Conservation (phyloP, 2,888 invertebrate species). For the Cataglyphis rosenhaueri region DNA sequence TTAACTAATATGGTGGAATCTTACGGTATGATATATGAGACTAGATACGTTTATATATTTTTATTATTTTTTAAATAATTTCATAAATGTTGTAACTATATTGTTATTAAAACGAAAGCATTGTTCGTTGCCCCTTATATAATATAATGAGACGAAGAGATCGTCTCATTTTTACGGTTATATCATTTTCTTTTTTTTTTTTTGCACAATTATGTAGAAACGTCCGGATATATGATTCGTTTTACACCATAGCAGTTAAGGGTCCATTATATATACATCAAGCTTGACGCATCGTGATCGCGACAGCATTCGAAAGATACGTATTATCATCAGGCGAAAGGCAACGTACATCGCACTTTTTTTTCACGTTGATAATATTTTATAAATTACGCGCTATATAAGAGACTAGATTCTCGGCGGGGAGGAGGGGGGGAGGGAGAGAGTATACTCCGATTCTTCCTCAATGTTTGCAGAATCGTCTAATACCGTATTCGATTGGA, state of each 20-base stretch:
- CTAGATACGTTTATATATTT: constrained; percentile 2
- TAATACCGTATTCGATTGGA: background rate
- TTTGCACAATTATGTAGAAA: constrained; percentile 12
- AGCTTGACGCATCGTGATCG: constrained; percentile 42
- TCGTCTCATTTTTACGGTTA: background rate
- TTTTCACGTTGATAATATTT: constrained; percentile 62
- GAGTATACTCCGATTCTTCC: constrained; percentile 50
- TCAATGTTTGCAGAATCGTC: constrained; percentile 19
- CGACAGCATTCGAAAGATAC: constrained; percentile 58
- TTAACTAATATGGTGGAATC: constrained; percentile 37
- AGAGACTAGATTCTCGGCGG: constrained; percentile 75
- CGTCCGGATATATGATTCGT: background rate
- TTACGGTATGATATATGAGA: constrained; percentile 28
- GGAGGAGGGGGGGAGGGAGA: constrained; percentile 3
- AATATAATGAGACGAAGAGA: background rate
- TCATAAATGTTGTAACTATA: background rate
- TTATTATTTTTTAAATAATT: constrained; percentile 15
- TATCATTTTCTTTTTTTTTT: background rate
- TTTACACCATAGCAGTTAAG: constrained; percentile 28
- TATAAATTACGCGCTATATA: constrained; percentile 68
- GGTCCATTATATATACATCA: constrained; percentile 33
- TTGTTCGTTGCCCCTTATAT: background rate
- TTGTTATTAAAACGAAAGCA: background rate
- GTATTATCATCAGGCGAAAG: constrained; percentile 66
- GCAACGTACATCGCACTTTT: constrained; percentile 68